Evolutionary conservation across 2,113 vertebrate species (phyloP).

Genomic region (Elgaria multicarinata): DNA sequence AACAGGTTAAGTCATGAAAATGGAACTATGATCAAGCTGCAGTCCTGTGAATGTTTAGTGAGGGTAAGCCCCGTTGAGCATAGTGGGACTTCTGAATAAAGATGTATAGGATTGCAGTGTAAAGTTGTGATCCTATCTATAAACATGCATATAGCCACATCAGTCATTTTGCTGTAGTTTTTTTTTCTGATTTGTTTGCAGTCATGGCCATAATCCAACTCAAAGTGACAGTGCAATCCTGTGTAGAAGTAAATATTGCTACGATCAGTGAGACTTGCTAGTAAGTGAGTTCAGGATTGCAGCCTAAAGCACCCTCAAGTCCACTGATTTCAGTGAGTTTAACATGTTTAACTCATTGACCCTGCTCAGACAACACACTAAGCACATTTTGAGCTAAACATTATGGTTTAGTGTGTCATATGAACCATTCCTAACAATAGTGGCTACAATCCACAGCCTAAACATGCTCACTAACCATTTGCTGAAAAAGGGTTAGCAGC

Average conservation of each 20-base stretch:
- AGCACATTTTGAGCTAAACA: too few relatives aligned
- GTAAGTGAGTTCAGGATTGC: neutral
- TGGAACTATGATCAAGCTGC: neutral
- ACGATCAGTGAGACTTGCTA: neutral
- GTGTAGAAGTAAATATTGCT: neutral
- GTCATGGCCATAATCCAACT: neutral
- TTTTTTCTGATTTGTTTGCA: neutral
- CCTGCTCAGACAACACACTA: too few relatives aligned
- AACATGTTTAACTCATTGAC: neutral
- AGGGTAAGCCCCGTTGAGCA: neutral
- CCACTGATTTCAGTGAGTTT: neutral
- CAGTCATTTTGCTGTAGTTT: neutral
- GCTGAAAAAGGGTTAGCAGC: too few relatives aligned
- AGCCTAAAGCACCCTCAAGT: neutral
- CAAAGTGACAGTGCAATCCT: neutral
- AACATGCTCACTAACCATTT: too few relatives aligned
- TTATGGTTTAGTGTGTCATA: too few relatives aligned
- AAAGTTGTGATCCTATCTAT: neutral
- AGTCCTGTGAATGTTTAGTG: neutral
- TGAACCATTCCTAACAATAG: too few relatives aligned
- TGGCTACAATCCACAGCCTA: too few relatives aligned
- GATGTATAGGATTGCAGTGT: neutral
- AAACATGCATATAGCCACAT: neutral
- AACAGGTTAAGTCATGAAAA: too few relatives aligned
- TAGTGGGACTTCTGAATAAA: neutral